Base-by-base conservation (phyloP, 2,113 vertebrate species). In the Oryzias celebensis region DNA sequence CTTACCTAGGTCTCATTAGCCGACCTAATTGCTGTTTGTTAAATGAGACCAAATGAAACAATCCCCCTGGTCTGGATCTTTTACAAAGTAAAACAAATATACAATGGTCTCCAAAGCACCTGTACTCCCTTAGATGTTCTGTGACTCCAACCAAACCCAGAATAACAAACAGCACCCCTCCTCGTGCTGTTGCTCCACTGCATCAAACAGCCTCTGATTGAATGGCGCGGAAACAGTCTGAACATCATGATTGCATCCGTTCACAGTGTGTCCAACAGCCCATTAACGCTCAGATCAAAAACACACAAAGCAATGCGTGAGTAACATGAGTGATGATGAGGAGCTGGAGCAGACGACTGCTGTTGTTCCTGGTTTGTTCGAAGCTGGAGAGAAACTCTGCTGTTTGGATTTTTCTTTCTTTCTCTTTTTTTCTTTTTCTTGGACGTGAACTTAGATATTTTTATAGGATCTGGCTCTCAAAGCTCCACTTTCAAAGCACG, bases 121-220 rank as follows among this genome's bases (percentile, higher is more conserved):
- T 91, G 85, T 77, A 84, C 44, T 1, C 48, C 70, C 73, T 78
- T 73, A 70, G 68, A 88, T 84, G 71, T 74, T 63, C 65, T 69
- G 10, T 22, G 36, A 74, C 65, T 56, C 68, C 75, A 83, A 84
- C 80, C 49, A 78, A 85, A 80, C 84, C 60, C 81, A 52, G 62
- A 63, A 88, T 84, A 90, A 88, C 90, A 91, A 91, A 91, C 89
- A 92, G 28, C 67, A 60, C 28, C 52, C 52, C 77, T 71, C 73
- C 52, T 61, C 46, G 17, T 59, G 80, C 56, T 58, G 23, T 65
- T 65, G 62, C 75, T 79, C 61, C 44, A n/a, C 51, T 48, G 77
- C 53, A 51, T 56, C 64, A 68, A 62, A 67, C 64, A 71, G 65
- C 22, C 52, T 24, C 77, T 87, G 89, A 91, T 88, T 87, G 80